Evolutionary conservation across 2,888 invertebrate genomes (phyloP).

Genomic region (Metallyticus violacea): DNA sequence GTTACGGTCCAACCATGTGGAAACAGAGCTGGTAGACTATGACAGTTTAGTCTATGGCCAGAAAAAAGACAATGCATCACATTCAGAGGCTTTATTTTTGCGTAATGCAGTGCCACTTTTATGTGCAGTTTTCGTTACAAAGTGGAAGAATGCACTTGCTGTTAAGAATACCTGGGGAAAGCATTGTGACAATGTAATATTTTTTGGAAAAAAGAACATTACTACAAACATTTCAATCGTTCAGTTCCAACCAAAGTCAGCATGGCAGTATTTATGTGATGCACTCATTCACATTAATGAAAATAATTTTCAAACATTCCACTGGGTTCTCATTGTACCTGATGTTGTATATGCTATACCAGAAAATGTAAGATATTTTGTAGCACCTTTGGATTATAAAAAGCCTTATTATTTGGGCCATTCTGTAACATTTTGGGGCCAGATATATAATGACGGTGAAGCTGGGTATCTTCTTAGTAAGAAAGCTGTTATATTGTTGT

Average conservation of each 20-base stretch:
- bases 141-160: constrained; percentile 45
- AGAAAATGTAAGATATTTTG: constrained; percentile 54
- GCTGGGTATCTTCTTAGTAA: constrained; percentile 57
- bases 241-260: constrained; percentile 35
- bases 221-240: constrained; percentile 18
- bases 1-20: constrained; percentile 37
- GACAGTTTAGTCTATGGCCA: constrained; percentile 41
- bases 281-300: constrained; percentile 44
- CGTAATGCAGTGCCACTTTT: constrained; percentile 45
- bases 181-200: constrained; percentile 33
- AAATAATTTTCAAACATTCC: constrained; percentile 39
- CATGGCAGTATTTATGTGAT: constrained; percentile 50
- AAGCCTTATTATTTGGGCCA: constrained; percentile 55
- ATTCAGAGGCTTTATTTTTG: constrained; percentile 41
- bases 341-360: constrained; percentile 55
- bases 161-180: constrained; percentile 48
- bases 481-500: constrained; percentile 47
- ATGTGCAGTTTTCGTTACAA: constrained; percentile 51
- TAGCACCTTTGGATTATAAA: constrained; percentile 48
- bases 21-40: constrained; percentile 21
- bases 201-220: constrained; percentile 22
- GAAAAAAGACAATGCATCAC: background rate
- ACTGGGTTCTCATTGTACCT: constrained; percentile 56
- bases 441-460: constrained; percentile 53
- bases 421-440: constrained; percentile 53